Evolutionary conservation across 2,888 invertebrate species (phyloP).

Genomic region (Eupeodes luniger): DNA sequence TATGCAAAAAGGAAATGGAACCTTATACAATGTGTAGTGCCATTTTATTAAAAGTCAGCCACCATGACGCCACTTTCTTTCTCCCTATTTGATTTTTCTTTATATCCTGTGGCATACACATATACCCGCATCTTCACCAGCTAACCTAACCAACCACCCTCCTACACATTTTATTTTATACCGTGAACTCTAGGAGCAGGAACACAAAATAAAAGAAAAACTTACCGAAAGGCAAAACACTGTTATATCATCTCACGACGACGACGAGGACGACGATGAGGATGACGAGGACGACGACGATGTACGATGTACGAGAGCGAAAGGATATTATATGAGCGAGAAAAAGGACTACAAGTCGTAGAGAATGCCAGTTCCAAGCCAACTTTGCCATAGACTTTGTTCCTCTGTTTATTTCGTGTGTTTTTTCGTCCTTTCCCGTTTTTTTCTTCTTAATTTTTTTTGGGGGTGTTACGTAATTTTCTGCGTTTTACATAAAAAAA

Average conservation of each 20-base stretch:
- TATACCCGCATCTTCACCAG: constrained; percentile 4
- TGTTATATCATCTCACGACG: constrained; percentile 70
- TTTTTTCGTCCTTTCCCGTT: constrained; percentile 51
- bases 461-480: constrained; percentile 74
- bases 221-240: constrained; percentile 66
- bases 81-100: constrained; percentile 11
- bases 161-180: constrained; percentile 21
- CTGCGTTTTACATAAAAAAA: constrained; percentile 75
- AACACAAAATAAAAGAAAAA: constrained; percentile 26
- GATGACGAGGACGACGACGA: constrained; percentile 26
- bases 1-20: constrained; percentile 22
- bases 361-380: constrained; percentile 44
- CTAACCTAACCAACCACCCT: constrained; percentile 29
- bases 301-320: constrained; percentile 48
- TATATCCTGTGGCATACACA: constrained; percentile 37
- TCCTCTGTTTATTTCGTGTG: constrained; percentile 60
- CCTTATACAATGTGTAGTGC: constrained; percentile 2
- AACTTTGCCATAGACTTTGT: constrained; percentile 36
- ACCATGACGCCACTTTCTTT: constrained; percentile 68
- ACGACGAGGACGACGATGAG: not conserved
- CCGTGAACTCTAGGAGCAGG: constrained; percentile 51
- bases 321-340: constrained; percentile 52
- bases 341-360: constrained; percentile 32
- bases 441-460: constrained; percentile 45
- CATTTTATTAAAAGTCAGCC: constrained; percentile 65